These are phyloP conservation scores for Watsonalla cultraria DNA, from an alignment of 2,888 invertebrate species.

Conservation along the genomic window DNA sequence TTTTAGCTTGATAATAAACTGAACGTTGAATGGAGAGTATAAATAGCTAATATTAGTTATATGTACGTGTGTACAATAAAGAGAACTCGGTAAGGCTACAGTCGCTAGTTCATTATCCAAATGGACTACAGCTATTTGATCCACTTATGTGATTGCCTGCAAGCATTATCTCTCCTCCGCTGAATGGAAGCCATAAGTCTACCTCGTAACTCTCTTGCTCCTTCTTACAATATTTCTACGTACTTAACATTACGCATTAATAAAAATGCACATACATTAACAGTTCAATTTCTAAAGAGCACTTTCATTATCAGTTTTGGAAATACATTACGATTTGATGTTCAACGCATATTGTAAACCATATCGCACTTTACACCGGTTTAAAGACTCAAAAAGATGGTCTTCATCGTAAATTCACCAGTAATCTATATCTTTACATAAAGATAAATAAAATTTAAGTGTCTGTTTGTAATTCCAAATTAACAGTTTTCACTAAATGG, in stretches of 20 bases:
- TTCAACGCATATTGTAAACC: too few species aligned
- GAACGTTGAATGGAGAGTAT: constrained; percentile 5
- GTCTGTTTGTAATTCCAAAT: too few species aligned
- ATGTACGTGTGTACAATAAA: constrained; percentile 58
- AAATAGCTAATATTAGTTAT: constrained; percentile 43
- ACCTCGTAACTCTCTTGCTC: constrained; percentile 69
- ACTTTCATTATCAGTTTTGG: background rate
- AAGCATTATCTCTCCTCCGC: constrained; percentile 74
- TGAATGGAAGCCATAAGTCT: constrained; percentile 76
- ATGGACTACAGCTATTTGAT: constrained; percentile 79
- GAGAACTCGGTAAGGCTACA: constrained; percentile 52
- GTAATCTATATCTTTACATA: too few species aligned
- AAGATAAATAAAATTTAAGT: too few species aligned
- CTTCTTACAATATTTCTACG: constrained; percentile 66
- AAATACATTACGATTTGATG: background rate
- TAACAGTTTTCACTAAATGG: too few species aligned
- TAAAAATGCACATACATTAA: constrained; percentile 54
- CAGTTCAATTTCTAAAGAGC: constrained; percentile 27
- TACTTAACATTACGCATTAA: constrained; percentile 43
- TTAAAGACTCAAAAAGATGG: too few species aligned
- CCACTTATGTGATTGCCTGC: constrained; percentile 79
- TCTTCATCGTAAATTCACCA: too few species aligned
- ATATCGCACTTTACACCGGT: too few species aligned
- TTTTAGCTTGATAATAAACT: background rate
- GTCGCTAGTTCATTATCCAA: constrained; percentile 76